Evolutionary conservation across 2,888 invertebrate species (phyloP), one percentile per base, ranked within the genome.

Genomic region (Flexamia atlantica): DNA sequence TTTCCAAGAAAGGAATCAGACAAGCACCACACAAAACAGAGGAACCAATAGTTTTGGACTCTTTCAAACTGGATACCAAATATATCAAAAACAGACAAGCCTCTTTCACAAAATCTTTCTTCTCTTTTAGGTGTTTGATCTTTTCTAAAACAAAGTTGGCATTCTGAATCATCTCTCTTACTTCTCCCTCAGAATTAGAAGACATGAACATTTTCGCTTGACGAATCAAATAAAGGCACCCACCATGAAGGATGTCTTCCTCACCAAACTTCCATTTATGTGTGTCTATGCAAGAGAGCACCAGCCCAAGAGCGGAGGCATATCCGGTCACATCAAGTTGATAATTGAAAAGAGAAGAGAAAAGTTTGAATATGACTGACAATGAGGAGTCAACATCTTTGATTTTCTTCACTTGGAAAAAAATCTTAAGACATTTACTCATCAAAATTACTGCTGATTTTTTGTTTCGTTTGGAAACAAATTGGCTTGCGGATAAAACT

Each of bases 161-260:
- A 57, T 57, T 57, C 23, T 57, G 20, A 23, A 57, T 57, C 20
- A 23, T 57, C 23, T 57, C 23, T 23, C 20, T 57, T 3, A 23
- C 57, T 7, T 5, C 23, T 17, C 9, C 23, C 23, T 57, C 57
- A 10, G 57, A 57, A 20, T 57, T 20, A 1, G 23, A 57, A 12
- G 57, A 23, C 23, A 23, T 57, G 23, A 57, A 57, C 57, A 57
- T 23, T 57, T 57, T 57, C 23, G 57, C 20, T 57, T 57, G 57
- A 57, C 23, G 23, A 1, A 57, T 20, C 57, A 57, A 57, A 57
- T 57, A 57, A 12, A 57, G 23, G 12, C 57, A 57, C 23, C 12
- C 57, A 2, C 57, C 57, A 23, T 57, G 57, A 57, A 23, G 57
- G 23, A 57, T 23, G 23, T 23, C 12, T 57, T 57, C 23, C 23